Evolutionary conservation across 2,797 vertebrate genomes (phyloP), one percentile per base, ranked within the genome.

Genomic region (Enteromius mattozi): DNA sequence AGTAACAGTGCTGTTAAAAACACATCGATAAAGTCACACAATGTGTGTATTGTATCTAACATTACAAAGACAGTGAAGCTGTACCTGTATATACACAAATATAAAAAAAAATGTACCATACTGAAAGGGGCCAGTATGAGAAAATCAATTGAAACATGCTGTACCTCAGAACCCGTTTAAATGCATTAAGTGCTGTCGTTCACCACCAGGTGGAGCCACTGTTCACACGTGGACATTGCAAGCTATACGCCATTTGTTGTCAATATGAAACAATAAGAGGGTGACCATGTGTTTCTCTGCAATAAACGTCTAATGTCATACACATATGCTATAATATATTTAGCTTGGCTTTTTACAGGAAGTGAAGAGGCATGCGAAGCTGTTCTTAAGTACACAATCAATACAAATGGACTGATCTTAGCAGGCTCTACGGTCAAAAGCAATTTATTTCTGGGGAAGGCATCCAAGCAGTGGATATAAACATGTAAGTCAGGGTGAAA

Each of bases 171-270:
- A 68, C n/a, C 9, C 40, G 30, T 69, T 77, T 54, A 54, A 77
- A 54, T 19, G 7, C 45, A 49, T 47, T 24, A 16, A 40, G 70
- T 66, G 42, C 21, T 59, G 19, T 61, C 45, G n/a, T 51, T 82
- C 33, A 51, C 80, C 88, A 85, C 80, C 82, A 86, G 88, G 69
- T 81, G 85, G 86, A 13, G 85, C 80, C 76, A 81, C 74, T 51
- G 7, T n/a, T 65, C 40, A 33, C 81, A 71, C 30, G 35, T 49
- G 75, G 51, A 37, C 19, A 33, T 68, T 76, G n/a, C 37, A 24
- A 78, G 75, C 63, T 33, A 16, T 21, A 45, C 3, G 27, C 65
- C 75, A 78, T 76, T 68, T 84, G 27, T 14, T 84, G 59, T 51
- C 37, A 37, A 49, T 54, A 54, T 78, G 45, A 78, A 81, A 81